A percentile compares a stretch with the other conserved stretches of the same genome.
Conservation (phyloP, 2,113 vertebrate species). For the Ceyx melanurus region DNA sequence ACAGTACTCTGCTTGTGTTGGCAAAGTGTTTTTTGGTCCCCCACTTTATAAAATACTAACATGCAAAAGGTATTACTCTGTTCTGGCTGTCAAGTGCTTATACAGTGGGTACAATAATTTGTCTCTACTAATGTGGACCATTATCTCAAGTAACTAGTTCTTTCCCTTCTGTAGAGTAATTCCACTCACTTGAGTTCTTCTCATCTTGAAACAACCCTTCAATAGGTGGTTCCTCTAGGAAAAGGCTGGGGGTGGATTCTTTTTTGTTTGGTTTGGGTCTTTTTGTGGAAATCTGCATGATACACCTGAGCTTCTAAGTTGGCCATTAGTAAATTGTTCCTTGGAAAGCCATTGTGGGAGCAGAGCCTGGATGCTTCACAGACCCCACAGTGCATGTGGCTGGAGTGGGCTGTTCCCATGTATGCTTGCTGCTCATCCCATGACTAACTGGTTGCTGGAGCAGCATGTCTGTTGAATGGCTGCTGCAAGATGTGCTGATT, state of each 20-base stretch:
- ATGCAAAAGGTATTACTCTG: neutral
- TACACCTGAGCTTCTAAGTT: neutral
- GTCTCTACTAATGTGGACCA: neutral
- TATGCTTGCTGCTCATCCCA: neutral
- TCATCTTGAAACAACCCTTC: neutral
- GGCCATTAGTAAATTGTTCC: neutral
- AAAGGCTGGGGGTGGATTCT: neutral
- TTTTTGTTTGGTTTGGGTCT: neutral
- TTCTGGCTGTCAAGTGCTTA: neutral
- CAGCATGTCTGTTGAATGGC: neutral
- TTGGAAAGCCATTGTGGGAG: neutral
- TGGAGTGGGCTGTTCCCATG: neutral
- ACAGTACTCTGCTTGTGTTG: neutral
- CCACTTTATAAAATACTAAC: neutral
- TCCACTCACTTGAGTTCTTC: neutral
- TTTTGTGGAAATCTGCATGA: neutral
- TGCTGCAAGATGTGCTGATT: neutral
- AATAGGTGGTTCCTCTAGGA: neutral
- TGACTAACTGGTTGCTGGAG: neutral
- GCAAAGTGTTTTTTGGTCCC: neutral
- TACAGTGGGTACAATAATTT: neutral
- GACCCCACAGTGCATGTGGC: neutral
- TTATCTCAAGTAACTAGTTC: neutral
- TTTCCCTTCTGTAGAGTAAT: neutral
- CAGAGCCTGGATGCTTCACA: rapidly evolving